Evolutionary conservation across 2,113 vertebrate genomes (phyloP).

Genomic region (Dromaius novaehollandiae): DNA sequence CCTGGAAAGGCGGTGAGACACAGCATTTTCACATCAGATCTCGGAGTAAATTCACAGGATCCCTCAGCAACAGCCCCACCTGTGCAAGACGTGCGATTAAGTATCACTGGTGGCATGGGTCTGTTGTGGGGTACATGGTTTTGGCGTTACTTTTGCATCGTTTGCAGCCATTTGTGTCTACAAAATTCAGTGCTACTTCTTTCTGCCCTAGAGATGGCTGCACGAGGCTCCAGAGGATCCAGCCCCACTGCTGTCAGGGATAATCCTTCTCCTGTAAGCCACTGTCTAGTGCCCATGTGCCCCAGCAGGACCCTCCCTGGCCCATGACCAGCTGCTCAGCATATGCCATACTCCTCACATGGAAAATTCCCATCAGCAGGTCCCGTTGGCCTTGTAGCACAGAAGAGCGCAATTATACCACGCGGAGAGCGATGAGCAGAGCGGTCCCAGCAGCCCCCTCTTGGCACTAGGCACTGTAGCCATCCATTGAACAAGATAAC

Average conservation of each 20-base stretch:
- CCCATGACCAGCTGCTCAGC: background rate
- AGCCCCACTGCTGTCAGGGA: background rate
- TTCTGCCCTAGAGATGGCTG: fast-evolving
- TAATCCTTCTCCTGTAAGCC: background rate
- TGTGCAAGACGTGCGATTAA: fast-evolving
- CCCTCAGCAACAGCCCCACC: background rate
- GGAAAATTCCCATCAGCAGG: too few relatives aligned
- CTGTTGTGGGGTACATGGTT: fast-evolving
- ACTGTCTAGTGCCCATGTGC: fast-evolving
- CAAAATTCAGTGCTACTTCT: background rate
- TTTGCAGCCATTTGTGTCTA: fast-evolving
- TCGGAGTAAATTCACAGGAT: background rate
- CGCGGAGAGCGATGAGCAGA: too few relatives aligned
- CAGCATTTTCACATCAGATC: fast-evolving
- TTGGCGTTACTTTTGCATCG: fast-evolving
- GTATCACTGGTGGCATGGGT: background rate
- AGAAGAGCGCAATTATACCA: too few relatives aligned
- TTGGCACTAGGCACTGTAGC: too few relatives aligned
- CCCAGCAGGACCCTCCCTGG: background rate
- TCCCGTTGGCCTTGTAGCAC: too few relatives aligned
- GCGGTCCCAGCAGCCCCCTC: too few relatives aligned
- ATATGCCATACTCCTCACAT: background rate
- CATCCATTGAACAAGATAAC: too few relatives aligned
- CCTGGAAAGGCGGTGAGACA: fast-evolving
- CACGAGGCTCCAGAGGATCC: fast-evolving